Evolutionary conservation across 35 echinoderm and acorn worm species (phyloP).

Genomic region (Strongylocentrotus purpuratus): DNA sequence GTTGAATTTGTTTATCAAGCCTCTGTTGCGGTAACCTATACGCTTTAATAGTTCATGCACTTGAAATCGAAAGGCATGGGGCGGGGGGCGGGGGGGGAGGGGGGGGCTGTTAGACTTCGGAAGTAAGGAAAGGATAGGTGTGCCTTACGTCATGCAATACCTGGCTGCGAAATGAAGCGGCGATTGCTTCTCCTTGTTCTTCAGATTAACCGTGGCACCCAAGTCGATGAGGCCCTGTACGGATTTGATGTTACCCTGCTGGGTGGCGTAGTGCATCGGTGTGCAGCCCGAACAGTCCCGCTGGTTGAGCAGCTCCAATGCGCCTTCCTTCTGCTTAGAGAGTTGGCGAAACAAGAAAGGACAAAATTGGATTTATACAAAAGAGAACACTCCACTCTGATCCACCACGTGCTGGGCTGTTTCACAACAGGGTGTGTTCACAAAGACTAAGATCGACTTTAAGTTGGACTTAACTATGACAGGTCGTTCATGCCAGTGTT

Average conservation of each 20-base stretch:
- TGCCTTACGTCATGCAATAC: slow-evolving; percentile 65
- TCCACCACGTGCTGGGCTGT: too few relatives aligned
- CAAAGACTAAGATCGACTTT: too few relatives aligned
- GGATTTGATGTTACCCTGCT: slow-evolving; percentile 81
- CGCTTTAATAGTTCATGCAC: background rate
- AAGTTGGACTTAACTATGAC: too few relatives aligned
- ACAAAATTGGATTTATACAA: background rate
- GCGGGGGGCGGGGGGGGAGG: background rate
- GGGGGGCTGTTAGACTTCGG: background rate
- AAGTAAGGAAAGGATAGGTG: slow-evolving; percentile 8
- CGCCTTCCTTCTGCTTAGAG: slow-evolving; percentile 56
- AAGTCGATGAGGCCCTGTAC: slow-evolving; percentile 84
- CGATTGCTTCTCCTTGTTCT: slow-evolving; percentile 88
- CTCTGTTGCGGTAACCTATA: too few relatives aligned
- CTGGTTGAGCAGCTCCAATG: slow-evolving; percentile 75
- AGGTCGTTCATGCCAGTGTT: too few relatives aligned
- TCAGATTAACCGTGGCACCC: slow-evolving; percentile 81
- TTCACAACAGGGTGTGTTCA: too few relatives aligned
- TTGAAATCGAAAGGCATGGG: background rate
- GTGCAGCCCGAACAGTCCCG: slow-evolving; percentile 77
- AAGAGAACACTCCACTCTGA: too few relatives aligned
- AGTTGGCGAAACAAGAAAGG: background rate
- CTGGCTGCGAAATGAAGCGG: slow-evolving; percentile 94
- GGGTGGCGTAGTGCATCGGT: slow-evolving; percentile 90
- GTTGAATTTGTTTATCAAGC: too few relatives aligned